Evolutionary conservation across 2,797 vertebrate species (phyloP).

Genomic region (Acanthis flammea): DNA sequence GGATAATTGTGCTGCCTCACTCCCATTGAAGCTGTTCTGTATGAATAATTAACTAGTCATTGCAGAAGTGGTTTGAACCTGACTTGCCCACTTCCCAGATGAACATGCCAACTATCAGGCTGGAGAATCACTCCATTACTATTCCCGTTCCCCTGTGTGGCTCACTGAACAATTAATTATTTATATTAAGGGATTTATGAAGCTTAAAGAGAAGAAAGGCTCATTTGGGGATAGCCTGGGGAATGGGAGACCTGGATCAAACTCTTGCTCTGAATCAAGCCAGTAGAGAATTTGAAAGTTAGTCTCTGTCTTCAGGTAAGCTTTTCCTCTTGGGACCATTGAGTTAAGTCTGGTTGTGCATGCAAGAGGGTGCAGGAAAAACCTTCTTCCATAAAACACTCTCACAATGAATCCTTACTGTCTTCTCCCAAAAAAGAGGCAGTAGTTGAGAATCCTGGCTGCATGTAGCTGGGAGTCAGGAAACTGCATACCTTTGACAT

Average conservation of each 20-base stretch:
- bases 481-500: not conserved
- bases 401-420: not conserved
- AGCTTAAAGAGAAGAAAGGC: not conserved
- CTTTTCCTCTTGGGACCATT: not conserved
- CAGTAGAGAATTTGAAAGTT: not conserved
- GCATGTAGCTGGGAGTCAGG: not conserved
- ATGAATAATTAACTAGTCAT: constrained; percentile 53
- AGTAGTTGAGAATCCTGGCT: not conserved
- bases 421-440: not conserved
- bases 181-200: constrained; percentile 1
- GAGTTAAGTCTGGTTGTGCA: not conserved
- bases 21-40: not conserved
- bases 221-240: not conserved
- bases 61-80: not conserved
- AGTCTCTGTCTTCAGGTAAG: not conserved
- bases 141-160: not conserved
- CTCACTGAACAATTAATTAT: constrained; percentile 29
- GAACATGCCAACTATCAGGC: not conserved
- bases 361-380: not conserved
- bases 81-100: not conserved
- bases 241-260: not conserved
- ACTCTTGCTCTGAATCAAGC: not conserved
- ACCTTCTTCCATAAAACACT: not conserved
- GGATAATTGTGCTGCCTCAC: not conserved
- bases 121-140: not conserved